Conservation (phyloP, 2,797 vertebrate species). For the Aulostomus chinensis region DNA sequence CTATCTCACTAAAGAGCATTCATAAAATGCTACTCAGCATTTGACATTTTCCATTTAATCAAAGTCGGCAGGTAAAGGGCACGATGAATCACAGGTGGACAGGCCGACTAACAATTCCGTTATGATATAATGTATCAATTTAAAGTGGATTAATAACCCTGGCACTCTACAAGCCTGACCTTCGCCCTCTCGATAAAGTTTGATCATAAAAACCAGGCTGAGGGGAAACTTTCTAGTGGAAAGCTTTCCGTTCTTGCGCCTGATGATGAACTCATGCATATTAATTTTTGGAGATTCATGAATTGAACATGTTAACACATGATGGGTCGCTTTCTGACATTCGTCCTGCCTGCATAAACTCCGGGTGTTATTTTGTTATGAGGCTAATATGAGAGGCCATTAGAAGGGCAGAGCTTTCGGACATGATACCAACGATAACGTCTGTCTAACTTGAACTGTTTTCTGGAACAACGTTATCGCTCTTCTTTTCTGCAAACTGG, state of each 20-base stretch:
- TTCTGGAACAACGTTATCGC: too few relatives aligned
- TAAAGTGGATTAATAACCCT: slow-evolving; percentile 62
- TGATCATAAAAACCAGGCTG: slow-evolving; percentile 40
- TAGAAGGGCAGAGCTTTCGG: slow-evolving; percentile 15
- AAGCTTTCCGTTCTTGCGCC: slow-evolving; percentile 15
- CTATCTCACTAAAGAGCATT: slow-evolving; percentile 59
- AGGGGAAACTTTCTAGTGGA: slow-evolving; percentile 43
- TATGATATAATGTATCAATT: slow-evolving; percentile 68
- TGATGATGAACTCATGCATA: slow-evolving; percentile 53
- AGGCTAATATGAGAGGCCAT: slow-evolving; percentile 33
- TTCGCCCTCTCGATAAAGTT: slow-evolving; percentile 57
- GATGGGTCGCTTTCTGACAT: slow-evolving; percentile 27
- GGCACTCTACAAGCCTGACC: slow-evolving; percentile 52
- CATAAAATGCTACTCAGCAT: slow-evolving; percentile 66
- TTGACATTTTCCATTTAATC: slow-evolving; percentile 80
- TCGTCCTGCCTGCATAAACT: slow-evolving; percentile 22
- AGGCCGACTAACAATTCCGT: slow-evolving; percentile 42
- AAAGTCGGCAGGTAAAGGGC: slow-evolving; percentile 64
- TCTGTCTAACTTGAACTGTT: too few relatives aligned
- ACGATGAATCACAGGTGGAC: slow-evolving; percentile 63
- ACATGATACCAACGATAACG: too few relatives aligned
- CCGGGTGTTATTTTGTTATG: slow-evolving; percentile 7
- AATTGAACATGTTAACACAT: slow-evolving; percentile 36
- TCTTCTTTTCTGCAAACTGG: slow-evolving; percentile 1
- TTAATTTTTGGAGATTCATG: slow-evolving; percentile 49